These are phyloP conservation scores for Catharus ustulatus DNA, from an alignment of 2,797 vertebrate genomes.

Conservation along the genomic window DNA sequence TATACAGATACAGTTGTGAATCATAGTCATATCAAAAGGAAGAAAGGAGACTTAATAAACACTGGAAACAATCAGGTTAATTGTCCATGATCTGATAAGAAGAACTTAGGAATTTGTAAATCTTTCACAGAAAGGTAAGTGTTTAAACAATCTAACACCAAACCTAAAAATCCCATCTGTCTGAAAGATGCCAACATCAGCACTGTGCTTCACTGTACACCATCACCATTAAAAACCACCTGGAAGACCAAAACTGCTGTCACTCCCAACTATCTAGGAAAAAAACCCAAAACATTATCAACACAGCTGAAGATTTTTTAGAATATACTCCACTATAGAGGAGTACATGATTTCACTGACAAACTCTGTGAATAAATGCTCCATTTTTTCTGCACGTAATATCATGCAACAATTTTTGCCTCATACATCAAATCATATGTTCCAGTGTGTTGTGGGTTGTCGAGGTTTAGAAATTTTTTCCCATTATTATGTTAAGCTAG, in stretches of 20 bases:
- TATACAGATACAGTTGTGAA: background rate
- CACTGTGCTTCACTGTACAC: background rate
- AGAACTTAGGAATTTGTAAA: background rate
- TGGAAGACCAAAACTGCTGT: constrained; percentile 14
- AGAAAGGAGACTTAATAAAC: background rate
- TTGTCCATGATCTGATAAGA: background rate
- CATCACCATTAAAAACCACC: background rate
- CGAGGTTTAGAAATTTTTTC: no score
- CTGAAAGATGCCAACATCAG: background rate
- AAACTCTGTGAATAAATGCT: background rate
- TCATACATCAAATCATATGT: background rate
- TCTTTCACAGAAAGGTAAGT: background rate
- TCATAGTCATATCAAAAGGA: background rate
- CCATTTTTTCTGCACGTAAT: background rate
- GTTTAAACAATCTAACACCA: background rate
- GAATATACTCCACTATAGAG: background rate
- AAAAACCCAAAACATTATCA: constrained; percentile 22
- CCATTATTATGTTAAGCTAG: no score
- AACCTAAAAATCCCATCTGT: background rate
- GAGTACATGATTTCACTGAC: background rate
- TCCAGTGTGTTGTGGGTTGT: no score
- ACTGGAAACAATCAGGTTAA: background rate
- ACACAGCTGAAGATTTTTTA: constrained; percentile 35
- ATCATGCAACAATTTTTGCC: background rate
- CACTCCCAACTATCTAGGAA: constrained; percentile 34